Conservation (phyloP, 2,888 invertebrate genomes). For the Cerastis leucographa region DNA sequence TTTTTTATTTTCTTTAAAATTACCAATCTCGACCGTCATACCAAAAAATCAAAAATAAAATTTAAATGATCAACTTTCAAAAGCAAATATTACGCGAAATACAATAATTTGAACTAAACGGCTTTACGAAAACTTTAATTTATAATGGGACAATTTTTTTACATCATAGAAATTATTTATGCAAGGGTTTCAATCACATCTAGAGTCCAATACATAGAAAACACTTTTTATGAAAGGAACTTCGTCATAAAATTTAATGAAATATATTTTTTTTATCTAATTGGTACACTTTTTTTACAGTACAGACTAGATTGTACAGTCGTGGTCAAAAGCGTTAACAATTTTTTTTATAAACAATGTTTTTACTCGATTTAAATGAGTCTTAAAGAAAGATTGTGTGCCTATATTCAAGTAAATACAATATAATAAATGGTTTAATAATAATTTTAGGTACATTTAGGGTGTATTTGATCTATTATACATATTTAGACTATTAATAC, state of each 20-base stretch:
- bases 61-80: slow-evolving; percentile 4
- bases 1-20: background rate
- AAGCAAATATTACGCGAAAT: slow-evolving; percentile 5
- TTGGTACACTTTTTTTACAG: slow-evolving; percentile 77
- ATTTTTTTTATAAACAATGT: background rate
- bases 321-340: slow-evolving; percentile 71
- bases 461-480: slow-evolving; percentile 51
- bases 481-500: slow-evolving; percentile 43
- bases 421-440: slow-evolving; percentile 33
- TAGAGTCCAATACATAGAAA: slow-evolving; percentile 27
- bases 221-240: slow-evolving; percentile 71
- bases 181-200: slow-evolving; percentile 44
- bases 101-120: slow-evolving; percentile 32
- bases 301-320: slow-evolving; percentile 77
- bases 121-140: slow-evolving; percentile 7
- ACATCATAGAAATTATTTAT: slow-evolving; percentile 36
- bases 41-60: background rate
- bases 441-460: slow-evolving; percentile 47
- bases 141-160: slow-evolving; percentile 9
- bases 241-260: slow-evolving; percentile 69
- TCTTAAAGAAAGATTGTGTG: slow-evolving; percentile 39
- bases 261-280: slow-evolving; percentile 64
- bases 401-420: slow-evolving; percentile 36
- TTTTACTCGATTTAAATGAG: slow-evolving; percentile 33
- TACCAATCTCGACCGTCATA: background rate